Evolutionary conservation across 2,113 vertebrate species (phyloP), one percentile per base, ranked within the genome.

Genomic region (Cavia porcellus): DNA sequence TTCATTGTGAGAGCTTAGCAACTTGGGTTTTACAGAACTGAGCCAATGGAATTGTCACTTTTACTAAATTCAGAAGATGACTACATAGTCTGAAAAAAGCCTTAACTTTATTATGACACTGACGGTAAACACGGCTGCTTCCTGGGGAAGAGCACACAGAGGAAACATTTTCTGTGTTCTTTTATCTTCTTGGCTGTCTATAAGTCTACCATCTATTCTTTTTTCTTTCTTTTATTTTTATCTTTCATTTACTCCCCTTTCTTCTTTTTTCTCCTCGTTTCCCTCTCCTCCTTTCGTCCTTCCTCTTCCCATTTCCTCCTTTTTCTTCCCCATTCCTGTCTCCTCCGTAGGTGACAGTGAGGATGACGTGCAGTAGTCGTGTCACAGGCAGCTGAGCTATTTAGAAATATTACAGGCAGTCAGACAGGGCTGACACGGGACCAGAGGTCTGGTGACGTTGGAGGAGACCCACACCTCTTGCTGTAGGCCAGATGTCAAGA

Each of bases 21-120:
- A 86, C 62, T 19, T 96, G 96, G 83, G 59, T 97, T 93, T 92
- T 72, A 66, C 86, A 97, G 85, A 86, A 50, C 79, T 30, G 87
- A 98, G 83, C 92, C 90, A 96, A 92, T 94, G 96, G 83, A 35
- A 74, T 72, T 94, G 74, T 75, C 64, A 94, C 45, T 81, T 68
- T 82, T 97, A 97, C 96, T 97, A 96, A 98, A 86, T 98, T 93
- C 59, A 90, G 96, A 94, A 62, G 59, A 61, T 96, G 72, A 96
- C 75, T 90, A 32, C 72, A 52, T 2, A 8, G 30, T 94, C n/a
- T 94, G 92, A 94, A 94, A 94, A 75, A 89, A 64, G 55, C 86
- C 57, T 96, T 94, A 25, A 38, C 83, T 93, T 55, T 86, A 15
- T 80, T 95, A 8, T 93, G 91, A 95, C 82, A 59, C 8, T 47